Conservation (phyloP, 2,797 vertebrate species). For the Pseudochaenichthys georgianus region DNA sequence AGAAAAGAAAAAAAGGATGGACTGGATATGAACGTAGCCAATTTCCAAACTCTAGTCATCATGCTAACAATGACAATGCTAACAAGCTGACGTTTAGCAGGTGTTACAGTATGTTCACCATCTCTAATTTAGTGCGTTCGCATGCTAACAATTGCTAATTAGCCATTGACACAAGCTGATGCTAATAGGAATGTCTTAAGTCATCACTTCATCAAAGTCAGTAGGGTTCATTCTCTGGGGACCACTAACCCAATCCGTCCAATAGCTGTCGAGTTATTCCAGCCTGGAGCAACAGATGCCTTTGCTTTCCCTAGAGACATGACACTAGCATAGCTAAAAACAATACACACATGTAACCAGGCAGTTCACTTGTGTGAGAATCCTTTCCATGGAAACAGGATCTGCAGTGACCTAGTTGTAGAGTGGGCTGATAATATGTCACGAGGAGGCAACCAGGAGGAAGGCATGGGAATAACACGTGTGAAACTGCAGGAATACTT, state of each 20-base stretch:
- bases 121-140: no score
- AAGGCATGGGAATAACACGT: constrained; percentile 36
- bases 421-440: constrained; percentile 61
- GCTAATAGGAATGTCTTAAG: background rate
- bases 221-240: background rate
- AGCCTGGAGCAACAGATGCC: background rate
- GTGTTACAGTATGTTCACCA: background rate
- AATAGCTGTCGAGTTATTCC: background rate
- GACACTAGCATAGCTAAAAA: constrained; percentile 7
- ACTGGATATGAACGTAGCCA: no score
- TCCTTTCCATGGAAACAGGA: constrained; percentile 56
- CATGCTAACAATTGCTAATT: background rate
- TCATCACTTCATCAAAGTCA: background rate
- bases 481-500: constrained; percentile 51
- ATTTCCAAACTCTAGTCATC: no score
- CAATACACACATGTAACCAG: constrained; percentile 21
- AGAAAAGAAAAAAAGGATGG: no score
- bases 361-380: constrained; percentile 56
- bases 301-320: background rate
- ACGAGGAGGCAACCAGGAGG: constrained; percentile 35
- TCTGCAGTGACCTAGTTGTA: constrained; percentile 73
- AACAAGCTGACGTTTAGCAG: background rate
- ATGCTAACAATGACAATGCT: background rate
- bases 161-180: background rate
- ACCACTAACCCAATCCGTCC: background rate